A percentile compares a stretch with the other conserved stretches of the same genome.
phyloP scores from a whole-genome alignment of 2,113 vertebrate genomes.

The Irena cyanogastra region DNA sequence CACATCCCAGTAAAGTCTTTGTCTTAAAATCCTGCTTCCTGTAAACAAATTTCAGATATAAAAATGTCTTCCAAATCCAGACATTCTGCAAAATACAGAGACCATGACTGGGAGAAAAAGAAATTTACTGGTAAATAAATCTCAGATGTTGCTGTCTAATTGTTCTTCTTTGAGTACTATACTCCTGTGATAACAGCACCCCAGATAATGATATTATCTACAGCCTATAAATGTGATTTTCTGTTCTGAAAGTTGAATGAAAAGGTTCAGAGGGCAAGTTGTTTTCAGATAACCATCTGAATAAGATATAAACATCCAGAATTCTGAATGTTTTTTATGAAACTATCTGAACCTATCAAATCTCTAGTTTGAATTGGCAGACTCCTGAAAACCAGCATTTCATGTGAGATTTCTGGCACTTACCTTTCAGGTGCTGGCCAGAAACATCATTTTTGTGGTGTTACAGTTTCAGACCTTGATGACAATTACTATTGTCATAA shows the following conservation, averaged over 20 bases:
- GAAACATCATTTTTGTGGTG: conserved; percentile 59
- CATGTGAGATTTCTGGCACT: conserved; percentile 42
- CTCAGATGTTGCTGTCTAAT: neutral
- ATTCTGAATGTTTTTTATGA: conserved; percentile 17
- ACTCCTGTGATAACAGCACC: neutral
- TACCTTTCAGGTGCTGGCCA: conserved; percentile 17
- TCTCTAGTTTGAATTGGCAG: conserved; percentile 32
- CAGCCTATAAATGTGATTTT: neutral
- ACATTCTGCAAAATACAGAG: neutral
- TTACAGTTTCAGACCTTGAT: conserved; percentile 26
- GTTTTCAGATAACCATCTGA: neutral
- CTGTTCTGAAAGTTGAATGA: neutral
- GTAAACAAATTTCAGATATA: neutral
- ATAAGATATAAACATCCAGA: too few relatives aligned
- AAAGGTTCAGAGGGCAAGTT: conserved; percentile 11
- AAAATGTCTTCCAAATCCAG: neutral
- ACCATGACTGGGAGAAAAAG: neutral
- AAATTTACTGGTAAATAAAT: neutral
- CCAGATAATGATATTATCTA: neutral
- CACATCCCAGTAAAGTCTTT: neutral
- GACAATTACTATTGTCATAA: conserved; percentile 1
- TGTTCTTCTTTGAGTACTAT: neutral
- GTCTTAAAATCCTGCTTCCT: neutral
- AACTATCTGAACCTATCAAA: conserved; percentile 29
- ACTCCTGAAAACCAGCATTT: conserved; percentile 36